Base-by-base conservation (phyloP, 64 coral and sea anemone genomes). In the Astreopora myriophthalma region DNA sequence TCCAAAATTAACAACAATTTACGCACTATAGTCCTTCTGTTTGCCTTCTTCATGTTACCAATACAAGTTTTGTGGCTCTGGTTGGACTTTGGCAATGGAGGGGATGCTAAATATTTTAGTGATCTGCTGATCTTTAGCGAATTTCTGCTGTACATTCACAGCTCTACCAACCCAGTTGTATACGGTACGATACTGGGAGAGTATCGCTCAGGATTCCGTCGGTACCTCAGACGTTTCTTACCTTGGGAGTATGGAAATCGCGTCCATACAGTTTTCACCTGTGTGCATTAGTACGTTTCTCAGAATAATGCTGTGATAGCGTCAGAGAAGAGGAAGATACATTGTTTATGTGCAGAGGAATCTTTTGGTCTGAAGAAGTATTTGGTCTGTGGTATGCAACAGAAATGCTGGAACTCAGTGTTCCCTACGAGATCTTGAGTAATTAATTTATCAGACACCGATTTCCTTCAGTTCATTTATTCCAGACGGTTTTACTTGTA, bases 1-100 rank as follows among this genome's bases (percentile, higher is more conserved):
- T 86, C 89, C 0, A 96, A 89, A 86, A 86, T 96, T 9, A 96
- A 81, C 39, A 96, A 96, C 60, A 96, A 93, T 12, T 71, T 96
- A 10, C 79, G 80, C 1, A 90, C 49, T 9, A 90, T 96, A 36
- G 95, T 96, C 17, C 86, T 86, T 14, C 26, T 96, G 0, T 96
- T 96, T 80, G 86, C 95, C 0, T 79, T 96, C 16, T 93, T 96
- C 9, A 93, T 96, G 84, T 66, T 96, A 55, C 95, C 95, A 4
- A 96, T 93, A 38, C 95, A 96, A 57, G 25, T 96, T 8, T 73
- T 92, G 8, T 96, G 95, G 91, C 84, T 96, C 19, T 96, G 95
- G 95, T 73, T 91, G 20, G 95, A 96, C 14, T 93, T 96, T 55
- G 90, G 95, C 5, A 46, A 77, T 12, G 91, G 86, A 8, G 79